phyloP scores from a whole-genome alignment of 1,140 invertebrate species.

The Polyergus mexicanus region DNA sequence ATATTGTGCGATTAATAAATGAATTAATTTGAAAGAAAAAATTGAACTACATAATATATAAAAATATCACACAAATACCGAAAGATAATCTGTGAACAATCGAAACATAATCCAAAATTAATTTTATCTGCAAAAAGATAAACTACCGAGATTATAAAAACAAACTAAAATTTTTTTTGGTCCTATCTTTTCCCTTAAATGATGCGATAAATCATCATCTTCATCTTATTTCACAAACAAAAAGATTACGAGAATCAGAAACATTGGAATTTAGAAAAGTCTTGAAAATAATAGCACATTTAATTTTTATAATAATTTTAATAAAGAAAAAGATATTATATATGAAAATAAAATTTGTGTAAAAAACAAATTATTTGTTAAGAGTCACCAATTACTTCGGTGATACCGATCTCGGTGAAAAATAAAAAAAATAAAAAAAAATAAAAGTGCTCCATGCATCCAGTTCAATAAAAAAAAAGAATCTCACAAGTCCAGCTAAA shows the following conservation, averaged over 20 bases:
- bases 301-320: slow-evolving; percentile 28
- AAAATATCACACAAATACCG: not conserved
- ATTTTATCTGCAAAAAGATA: not conserved
- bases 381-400: not conserved
- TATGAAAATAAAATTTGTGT: not conserved
- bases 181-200: not conserved
- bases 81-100: not conserved
- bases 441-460: slow-evolving; percentile 17
- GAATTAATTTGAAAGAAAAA: not conserved
- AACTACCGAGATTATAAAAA: not conserved
- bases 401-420: slow-evolving; percentile 2
- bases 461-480: slow-evolving; percentile 21
- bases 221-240: not conserved
- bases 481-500: slow-evolving; percentile 16
- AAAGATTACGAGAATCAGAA: not conserved
- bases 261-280: slow-evolving; percentile 1
- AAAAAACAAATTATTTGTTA: slow-evolving; percentile 8
- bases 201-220: not conserved
- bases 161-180: not conserved
- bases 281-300: slow-evolving; percentile 15
- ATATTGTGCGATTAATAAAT: not conserved
- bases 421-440: slow-evolving; percentile 51
- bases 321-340: slow-evolving; percentile 18
- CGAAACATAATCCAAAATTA: not conserved
- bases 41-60: slow-evolving; percentile 17